These are phyloP conservation scores for Penaeus chinensis DNA, from an alignment of 1,140 invertebrate species.

Conservation along the genomic window DNA sequence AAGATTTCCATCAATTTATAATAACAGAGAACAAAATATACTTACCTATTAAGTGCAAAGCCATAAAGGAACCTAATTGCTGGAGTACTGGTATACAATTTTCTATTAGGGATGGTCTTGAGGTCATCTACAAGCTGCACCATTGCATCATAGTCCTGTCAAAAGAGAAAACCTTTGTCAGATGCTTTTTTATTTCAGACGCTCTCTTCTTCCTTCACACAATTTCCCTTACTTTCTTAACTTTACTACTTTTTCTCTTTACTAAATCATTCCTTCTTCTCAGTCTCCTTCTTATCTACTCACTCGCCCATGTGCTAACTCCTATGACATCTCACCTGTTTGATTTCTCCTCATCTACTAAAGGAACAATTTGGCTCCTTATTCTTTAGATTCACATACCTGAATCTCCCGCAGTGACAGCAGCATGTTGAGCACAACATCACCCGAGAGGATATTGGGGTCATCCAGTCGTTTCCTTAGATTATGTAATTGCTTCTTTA, in stretches of 20 bases:
- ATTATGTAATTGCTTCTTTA: constrained; percentile 86
- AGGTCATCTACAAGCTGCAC: constrained; percentile 96
- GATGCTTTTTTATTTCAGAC: too few relatives aligned
- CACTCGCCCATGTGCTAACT: too few relatives aligned
- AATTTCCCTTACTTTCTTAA: too few relatives aligned
- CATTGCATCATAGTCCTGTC: constrained; percentile 96
- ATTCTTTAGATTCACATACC: constrained; percentile 67
- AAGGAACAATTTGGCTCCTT: too few relatives aligned
- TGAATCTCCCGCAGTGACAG: constrained; percentile 86
- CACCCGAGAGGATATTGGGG: constrained; percentile 93
- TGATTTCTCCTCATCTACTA: too few relatives aligned
- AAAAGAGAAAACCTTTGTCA: neutral
- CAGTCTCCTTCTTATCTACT: too few relatives aligned
- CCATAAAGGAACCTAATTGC: constrained; percentile 94
- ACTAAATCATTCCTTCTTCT: too few relatives aligned
- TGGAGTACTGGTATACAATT: constrained; percentile 88
- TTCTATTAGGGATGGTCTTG: constrained; percentile 90
- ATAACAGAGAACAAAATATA: too few relatives aligned
- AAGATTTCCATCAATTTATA: too few relatives aligned
- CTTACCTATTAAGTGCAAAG: constrained; percentile 93
- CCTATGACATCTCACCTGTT: too few relatives aligned
- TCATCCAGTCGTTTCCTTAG: constrained; percentile 95
- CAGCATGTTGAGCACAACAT: constrained; percentile 92
- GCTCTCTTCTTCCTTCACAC: neutral
- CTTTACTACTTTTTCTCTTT: too few relatives aligned